A percentile compares a stretch with the other conserved stretches of the same genome.
These are phyloP conservation scores for Blastomussa wellsi DNA, from an alignment of 92 coral and sea anemone genomes.

Conservation along the genomic window DNA sequence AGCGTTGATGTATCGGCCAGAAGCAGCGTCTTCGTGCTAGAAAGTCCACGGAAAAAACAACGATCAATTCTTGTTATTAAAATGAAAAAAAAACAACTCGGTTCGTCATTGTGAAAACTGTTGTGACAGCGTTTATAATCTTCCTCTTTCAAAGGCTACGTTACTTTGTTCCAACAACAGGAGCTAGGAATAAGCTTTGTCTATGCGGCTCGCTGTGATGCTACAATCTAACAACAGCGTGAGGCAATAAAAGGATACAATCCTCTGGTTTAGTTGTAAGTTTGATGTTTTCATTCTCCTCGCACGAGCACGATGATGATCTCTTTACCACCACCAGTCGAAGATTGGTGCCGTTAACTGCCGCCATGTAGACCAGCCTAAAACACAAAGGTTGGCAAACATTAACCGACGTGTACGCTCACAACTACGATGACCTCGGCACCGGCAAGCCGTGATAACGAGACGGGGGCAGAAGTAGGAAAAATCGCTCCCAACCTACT, in stretches of 20 bases:
- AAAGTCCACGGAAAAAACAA: no score
- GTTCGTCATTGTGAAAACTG: background rate
- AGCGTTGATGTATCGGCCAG: no score
- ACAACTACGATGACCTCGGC: background rate
- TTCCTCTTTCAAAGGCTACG: no score
- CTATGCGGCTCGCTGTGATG: no score
- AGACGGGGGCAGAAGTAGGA: background rate
- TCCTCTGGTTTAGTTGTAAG: slow-evolving; percentile 2
- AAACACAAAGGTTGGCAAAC: background rate
- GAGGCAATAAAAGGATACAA: slow-evolving; percentile 21
- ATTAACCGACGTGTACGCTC: background rate
- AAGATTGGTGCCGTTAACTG: slow-evolving; percentile 43
- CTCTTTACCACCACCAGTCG: slow-evolving; percentile 37
- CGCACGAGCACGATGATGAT: background rate
- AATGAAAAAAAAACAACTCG: background rate
- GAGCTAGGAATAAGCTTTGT: no score
- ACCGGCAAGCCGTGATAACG: background rate
- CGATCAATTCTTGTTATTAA: no score
- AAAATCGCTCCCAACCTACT: background rate
- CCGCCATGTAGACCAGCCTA: slow-evolving; percentile 38
- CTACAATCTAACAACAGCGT: background rate
- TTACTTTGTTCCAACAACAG: no score
- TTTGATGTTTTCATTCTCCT: background rate
- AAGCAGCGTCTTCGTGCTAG: no score
- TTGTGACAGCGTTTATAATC: no score